Conservation (phyloP, 2,888 invertebrate genomes). For the Rhimphoctona megacephalus region DNA sequence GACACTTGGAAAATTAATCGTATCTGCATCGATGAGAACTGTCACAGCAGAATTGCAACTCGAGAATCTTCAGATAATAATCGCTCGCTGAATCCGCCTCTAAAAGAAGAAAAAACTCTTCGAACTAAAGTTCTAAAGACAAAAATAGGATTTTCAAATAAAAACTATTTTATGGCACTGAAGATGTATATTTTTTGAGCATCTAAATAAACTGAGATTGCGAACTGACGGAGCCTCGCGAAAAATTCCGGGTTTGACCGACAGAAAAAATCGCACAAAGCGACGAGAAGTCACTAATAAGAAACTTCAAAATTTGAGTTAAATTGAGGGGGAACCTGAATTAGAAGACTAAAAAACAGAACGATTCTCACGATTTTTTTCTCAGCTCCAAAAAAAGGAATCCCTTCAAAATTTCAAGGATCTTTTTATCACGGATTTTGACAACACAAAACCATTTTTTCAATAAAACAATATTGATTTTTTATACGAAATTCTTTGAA, state of each 20-base stretch:
- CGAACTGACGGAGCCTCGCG: background rate
- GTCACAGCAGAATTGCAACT: constrained; percentile 18
- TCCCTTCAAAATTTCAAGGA: background rate
- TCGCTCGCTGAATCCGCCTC: background rate
- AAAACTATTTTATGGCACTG: too few relatives aligned
- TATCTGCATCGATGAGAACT: background rate
- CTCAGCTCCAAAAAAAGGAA: too few relatives aligned
- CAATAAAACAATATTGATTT: background rate
- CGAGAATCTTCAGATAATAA: background rate
- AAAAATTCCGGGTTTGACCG: background rate
- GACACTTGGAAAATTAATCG: constrained; percentile 23
- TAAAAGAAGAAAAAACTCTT: background rate
- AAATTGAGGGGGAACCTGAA: too few relatives aligned
- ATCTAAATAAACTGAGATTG: background rate
- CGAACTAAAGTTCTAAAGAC: background rate
- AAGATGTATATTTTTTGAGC: too few relatives aligned
- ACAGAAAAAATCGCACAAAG: too few relatives aligned
- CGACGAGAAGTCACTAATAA: too few relatives aligned
- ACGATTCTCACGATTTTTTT: too few relatives aligned
- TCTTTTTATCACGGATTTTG: background rate
- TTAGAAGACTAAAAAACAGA: too few relatives aligned
- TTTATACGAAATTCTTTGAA: background rate
- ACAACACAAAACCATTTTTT: background rate
- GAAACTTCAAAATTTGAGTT: too few relatives aligned
- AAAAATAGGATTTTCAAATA: background rate